Conservation (phyloP, 2,888 invertebrate species). For the Parnassius glacialis region DNA sequence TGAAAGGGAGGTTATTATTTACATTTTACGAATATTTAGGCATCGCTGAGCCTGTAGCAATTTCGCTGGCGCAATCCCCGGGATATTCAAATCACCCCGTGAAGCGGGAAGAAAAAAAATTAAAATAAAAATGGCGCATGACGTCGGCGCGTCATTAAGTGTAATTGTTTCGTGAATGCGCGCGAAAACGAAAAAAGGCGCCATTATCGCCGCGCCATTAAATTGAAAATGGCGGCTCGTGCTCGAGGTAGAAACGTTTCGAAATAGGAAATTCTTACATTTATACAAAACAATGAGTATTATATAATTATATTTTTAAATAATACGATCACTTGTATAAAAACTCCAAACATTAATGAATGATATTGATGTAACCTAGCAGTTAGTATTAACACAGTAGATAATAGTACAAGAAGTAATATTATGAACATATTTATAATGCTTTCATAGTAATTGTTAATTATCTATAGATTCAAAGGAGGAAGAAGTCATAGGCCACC, state of each 20-base stretch:
- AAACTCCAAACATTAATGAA: no score
- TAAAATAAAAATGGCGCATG: constrained; percentile 19
- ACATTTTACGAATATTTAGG: constrained; percentile 21
- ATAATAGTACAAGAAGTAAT: no score
- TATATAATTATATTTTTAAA: no score
- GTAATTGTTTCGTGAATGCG: constrained; percentile 21
- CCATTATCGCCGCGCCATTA: constrained; percentile 28
- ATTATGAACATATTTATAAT: no score
- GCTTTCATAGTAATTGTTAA: no score
- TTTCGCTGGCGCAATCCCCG: constrained; percentile 13
- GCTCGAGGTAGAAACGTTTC: not conserved
- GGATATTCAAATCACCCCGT: constrained; percentile 15
- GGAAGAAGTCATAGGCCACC: no score
- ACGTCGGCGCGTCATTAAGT: constrained; percentile 10
- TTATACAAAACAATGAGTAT: no score
- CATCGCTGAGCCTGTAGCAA: constrained; percentile 5
- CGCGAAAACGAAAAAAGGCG: constrained; percentile 21
- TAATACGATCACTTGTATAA: no score
- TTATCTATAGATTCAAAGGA: no score
- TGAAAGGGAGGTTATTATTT: constrained; percentile 12
- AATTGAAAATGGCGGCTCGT: constrained; percentile 21
- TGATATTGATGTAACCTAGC: no score
- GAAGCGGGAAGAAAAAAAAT: constrained; percentile 12
- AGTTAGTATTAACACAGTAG: no score
- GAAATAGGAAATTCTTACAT: not conserved